Conservation (phyloP, 2,888 invertebrate genomes). For the Mactromeris polynyma region DNA sequence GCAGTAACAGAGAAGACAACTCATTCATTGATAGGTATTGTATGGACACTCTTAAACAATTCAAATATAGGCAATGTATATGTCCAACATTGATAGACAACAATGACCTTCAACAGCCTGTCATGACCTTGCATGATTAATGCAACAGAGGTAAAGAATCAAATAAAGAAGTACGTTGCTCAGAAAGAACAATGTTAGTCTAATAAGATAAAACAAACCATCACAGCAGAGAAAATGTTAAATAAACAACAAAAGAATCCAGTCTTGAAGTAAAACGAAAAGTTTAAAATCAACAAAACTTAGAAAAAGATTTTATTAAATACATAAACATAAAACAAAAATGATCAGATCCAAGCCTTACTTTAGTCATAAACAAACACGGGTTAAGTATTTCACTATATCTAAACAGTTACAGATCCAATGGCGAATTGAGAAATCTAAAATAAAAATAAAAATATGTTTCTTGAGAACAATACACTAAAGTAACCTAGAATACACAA, state of each 20-base stretch:
- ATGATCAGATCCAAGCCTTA: background rate
- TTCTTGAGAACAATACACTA: too few relatives aligned
- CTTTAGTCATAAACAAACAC: too few relatives aligned
- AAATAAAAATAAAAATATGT: too few relatives aligned
- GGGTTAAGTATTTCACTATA: too few relatives aligned
- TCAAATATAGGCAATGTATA: background rate
- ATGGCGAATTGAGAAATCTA: too few relatives aligned
- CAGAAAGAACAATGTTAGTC: background rate
- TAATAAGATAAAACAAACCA: background rate
- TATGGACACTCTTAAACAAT: too few relatives aligned
- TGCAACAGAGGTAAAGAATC: background rate
- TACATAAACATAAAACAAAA: background rate
- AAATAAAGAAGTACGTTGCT: background rate
- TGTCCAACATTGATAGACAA: background rate
- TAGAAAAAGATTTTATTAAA: background rate
- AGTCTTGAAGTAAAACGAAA: background rate
- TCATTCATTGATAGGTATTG: too few relatives aligned
- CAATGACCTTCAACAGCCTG: background rate
- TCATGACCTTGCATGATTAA: background rate
- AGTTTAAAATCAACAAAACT: background rate
- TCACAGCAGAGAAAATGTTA: conserved; percentile 12
- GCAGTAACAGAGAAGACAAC: too few relatives aligned
- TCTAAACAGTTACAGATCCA: too few relatives aligned
- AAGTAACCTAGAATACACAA: too few relatives aligned
- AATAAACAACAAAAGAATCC: background rate